Evolutionary conservation across 2,888 invertebrate genomes (phyloP), one percentile per base, ranked within the genome.

Genomic region (Pyrochroa serraticornis): DNA sequence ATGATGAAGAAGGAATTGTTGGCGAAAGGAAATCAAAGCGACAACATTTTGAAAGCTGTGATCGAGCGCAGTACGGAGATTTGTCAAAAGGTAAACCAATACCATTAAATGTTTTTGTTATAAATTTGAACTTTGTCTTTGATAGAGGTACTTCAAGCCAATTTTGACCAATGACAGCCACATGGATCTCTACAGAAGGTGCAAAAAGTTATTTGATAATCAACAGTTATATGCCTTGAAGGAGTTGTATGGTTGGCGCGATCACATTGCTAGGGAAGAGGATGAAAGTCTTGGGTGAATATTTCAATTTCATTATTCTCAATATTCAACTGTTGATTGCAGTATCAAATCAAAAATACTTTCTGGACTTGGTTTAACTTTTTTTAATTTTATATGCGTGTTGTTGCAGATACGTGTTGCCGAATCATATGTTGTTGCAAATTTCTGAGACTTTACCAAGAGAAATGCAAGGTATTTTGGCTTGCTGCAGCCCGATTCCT

Each of bases 351-450:
- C n/a, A n/a, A n/a, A n/a, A n/a, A n/a, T n/a, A n/a, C n/a, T n/a
- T n/a, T n/a, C n/a, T n/a, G n/a, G n/a, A n/a, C n/a, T n/a, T n/a
- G n/a, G n/a, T n/a, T n/a, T 10, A 39, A 39, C 7, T 42, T 42
- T 37, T 37, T 8, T 47, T 9, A 8, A 8, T 32, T 10, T 35
- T 13, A 12, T n/a, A 34, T 54, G 35, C 49, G 51, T 0, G 70
- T 36, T 44, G 5, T 75, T 77, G 12, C 73, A 90, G 91, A 33
- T 98, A 93, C 79, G 91, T 99, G 42, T 81, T 99, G 55, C 97
- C 98, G 0, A 96, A 96, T 79, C 96, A 97, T 78, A 96, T 97
- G 96, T 77, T 99, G 80, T 75, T 97, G 49, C 88, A 93, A 74
- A 91, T 98, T 57, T 87, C 94, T 0, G 95, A 97, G 78, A 83